phyloP scores from a whole-genome alignment of 2,888 invertebrate genomes.

The Aethes cnicana region DNA sequence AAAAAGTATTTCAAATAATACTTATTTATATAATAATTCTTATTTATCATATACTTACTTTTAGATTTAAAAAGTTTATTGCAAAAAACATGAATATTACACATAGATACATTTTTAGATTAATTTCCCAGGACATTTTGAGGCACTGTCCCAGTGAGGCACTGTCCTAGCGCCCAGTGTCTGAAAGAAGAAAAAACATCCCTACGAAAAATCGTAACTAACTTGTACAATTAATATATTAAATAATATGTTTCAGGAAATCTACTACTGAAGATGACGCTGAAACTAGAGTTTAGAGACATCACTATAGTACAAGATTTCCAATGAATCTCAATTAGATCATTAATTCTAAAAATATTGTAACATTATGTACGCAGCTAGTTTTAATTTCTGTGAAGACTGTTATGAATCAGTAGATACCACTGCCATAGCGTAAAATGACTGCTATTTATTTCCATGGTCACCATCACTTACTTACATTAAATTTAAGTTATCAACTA shows the following conservation, averaged over 20 bases:
- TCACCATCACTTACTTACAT: too few relatives aligned
- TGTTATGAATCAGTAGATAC: conserved; percentile 61
- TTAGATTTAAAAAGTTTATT: too few relatives aligned
- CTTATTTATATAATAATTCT: too few relatives aligned
- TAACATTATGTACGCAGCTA: conserved; percentile 41
- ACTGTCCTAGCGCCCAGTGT: too few relatives aligned
- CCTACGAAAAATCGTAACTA: too few relatives aligned
- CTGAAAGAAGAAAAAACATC: too few relatives aligned
- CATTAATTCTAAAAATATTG: conserved; percentile 55
- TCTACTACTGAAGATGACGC: conserved; percentile 82
- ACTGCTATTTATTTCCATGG: conserved; percentile 47
- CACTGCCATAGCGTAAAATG: conserved; percentile 74
- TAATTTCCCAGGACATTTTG: too few relatives aligned
- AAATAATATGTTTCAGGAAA: conserved; percentile 61
- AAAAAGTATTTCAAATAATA: too few relatives aligned
- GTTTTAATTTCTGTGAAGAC: conserved; percentile 66
- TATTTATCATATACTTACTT: too few relatives aligned
- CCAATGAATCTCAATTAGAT: conserved; percentile 80
- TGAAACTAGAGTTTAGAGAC: conserved; percentile 73
- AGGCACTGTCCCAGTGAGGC: too few relatives aligned
- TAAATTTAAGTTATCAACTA: conserved; percentile 18
- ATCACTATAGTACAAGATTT: conserved; percentile 70
- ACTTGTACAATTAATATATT: not conserved
- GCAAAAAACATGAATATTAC: too few relatives aligned
- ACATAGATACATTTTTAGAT: too few relatives aligned